phyloP scores from a whole-genome alignment of 2,113 vertebrate genomes.

The Podiceps cristatus region DNA sequence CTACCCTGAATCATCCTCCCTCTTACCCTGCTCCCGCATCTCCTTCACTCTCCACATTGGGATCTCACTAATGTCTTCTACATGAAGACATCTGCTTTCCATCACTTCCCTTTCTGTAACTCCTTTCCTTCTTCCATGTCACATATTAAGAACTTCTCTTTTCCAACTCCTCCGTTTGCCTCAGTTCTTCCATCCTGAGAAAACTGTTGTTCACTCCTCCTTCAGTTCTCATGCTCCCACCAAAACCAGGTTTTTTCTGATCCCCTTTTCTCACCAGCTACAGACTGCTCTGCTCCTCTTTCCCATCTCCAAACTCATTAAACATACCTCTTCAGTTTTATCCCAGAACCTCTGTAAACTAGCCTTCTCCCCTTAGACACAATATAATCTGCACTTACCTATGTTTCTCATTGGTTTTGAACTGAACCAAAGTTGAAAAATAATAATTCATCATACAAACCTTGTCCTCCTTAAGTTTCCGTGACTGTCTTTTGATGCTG shows the following conservation, averaged over 20 bases:
- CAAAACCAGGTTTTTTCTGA: background rate
- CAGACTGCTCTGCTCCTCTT: background rate
- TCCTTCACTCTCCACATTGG: background rate
- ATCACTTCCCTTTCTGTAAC: background rate
- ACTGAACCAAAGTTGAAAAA: background rate
- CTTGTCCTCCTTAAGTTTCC: background rate
- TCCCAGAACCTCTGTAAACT: background rate
- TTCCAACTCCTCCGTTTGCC: background rate
- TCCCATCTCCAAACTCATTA: background rate
- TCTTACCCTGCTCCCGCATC: background rate
- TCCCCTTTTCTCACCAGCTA: background rate
- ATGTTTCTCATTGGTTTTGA: background rate
- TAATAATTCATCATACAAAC: background rate
- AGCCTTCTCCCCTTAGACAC: background rate
- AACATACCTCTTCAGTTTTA: background rate
- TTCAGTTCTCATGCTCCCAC: background rate
- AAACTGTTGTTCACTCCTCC: slow-evolving; percentile 33
- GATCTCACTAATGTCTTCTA: background rate
- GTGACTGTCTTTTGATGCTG: background rate
- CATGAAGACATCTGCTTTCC: background rate
- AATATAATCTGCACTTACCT: background rate
- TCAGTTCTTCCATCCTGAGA: background rate
- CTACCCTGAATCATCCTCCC: slow-evolving; percentile 17
- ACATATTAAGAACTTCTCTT: background rate
- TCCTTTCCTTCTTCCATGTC: background rate